Conservation (phyloP, 2,797 vertebrate genomes). For the Manis crassicaudata region DNA sequence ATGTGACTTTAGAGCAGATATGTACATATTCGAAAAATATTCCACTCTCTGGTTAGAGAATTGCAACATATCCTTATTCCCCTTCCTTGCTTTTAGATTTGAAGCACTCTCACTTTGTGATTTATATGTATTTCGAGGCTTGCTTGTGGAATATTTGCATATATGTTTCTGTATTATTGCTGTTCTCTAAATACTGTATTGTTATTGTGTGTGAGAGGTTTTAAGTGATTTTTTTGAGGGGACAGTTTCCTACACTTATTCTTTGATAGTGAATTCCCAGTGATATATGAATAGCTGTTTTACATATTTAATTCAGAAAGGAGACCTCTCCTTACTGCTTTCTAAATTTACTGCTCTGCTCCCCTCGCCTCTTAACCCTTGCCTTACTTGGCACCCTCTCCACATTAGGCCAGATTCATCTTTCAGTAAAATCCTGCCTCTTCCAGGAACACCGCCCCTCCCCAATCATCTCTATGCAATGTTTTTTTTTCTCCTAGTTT, state of each 20-base stretch:
- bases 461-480: background rate
- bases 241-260: background rate
- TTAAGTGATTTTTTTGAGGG: background rate
- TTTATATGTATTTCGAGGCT: background rate
- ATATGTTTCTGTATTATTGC: background rate
- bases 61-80: background rate
- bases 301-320: constrained; percentile 3
- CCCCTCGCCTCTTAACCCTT: background rate
- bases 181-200: background rate
- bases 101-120: background rate
- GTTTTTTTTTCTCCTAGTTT: background rate
- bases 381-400: background rate
- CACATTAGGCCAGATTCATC: background rate
- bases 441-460: background rate
- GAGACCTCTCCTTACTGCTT: background rate
- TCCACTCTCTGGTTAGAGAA: background rate
- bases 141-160: background rate
- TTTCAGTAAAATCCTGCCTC: background rate
- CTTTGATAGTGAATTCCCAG: background rate
- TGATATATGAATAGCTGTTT: background rate
- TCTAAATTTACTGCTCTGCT: background rate
- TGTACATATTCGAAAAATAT: background rate
- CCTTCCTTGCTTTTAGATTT: background rate
- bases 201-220: background rate
- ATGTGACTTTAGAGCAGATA: background rate